Evolutionary conservation across 2,888 invertebrate species (phyloP), one percentile per base, ranked within the genome.

Genomic region (Chrysolina oricalcia): DNA sequence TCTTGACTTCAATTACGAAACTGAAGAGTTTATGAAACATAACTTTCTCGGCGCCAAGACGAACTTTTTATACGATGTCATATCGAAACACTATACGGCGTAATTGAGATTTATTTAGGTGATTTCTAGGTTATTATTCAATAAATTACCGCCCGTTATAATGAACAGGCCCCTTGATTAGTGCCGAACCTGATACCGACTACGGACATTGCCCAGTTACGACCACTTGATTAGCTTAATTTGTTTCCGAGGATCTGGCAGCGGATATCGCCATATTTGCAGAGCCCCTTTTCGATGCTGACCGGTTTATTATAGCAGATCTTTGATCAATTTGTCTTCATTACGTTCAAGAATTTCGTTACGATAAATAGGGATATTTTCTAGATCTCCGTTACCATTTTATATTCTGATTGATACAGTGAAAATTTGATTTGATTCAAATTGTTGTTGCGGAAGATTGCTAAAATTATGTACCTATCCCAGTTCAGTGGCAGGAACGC

Each of bases 41-140:
- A n/a, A n/a, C n/a, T n/a, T 84, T 84, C 84, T 81, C 82, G 87
- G 85, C 86, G 86, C 86, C 86, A 80, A 68, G 72, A 77, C 68
- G 76, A 79, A 79, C 82, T 86, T 86, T 86, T 85, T 86, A 85
- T 83, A 81, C 81, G 82, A 77, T 85, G 82, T 84, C 85, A 85
- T 86, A 85, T 86, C 83, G 86, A 83, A 85, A 85, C 85, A 84
- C 84, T 83, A 84, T 82, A 84, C 59, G 23, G 81, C 81, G 85
- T 88, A 88, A 88, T 88, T 85, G 87, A 87, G 88, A 88, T 88
- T 88, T 88, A 88, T 87, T 86, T 85, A 86, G 87, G 87, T 86
- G 87, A 88, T 88, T 88, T 86, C 86, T 86, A 84, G 84, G 87
- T 88, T 88, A 88, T 88, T 88, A 87, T 88, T 87, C 88, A 87